These are phyloP conservation scores for Rhopalosiphum maidis DNA, from an alignment of 1,140 invertebrate genomes.

Conservation along the genomic window DNA sequence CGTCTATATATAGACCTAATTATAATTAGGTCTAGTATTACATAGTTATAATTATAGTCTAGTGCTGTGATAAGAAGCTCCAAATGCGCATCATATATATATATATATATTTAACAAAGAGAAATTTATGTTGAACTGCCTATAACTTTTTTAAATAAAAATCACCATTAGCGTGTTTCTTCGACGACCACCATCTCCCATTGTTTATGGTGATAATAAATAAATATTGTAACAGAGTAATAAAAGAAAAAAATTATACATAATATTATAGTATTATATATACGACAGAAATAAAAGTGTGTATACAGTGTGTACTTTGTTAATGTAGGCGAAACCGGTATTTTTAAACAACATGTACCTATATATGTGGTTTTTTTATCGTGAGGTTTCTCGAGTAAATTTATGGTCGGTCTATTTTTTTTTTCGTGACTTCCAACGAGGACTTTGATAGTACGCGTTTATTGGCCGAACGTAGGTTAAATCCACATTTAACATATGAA, in stretches of 20 bases:
- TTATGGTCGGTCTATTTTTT: constrained; percentile 20
- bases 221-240: constrained; percentile 33
- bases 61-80: neutral
- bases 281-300: constrained; percentile 21
- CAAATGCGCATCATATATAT: neutral
- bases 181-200: neutral
- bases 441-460: neutral
- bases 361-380: neutral
- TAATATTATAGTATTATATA: neutral
- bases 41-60: neutral
- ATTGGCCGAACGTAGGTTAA: neutral
- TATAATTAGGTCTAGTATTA: neutral
- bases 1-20: neutral
- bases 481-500: neutral
- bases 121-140: neutral
- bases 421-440: neutral
- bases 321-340: constrained; percentile 50
- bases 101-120: neutral
- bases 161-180: neutral
- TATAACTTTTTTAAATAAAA: constrained; percentile 8
- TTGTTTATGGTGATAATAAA: constrained; percentile 50
- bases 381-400: neutral
- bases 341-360: neutral
- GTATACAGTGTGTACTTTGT: neutral
- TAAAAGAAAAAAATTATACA: constrained; percentile 12